phyloP scores from a whole-genome alignment of 2,113 vertebrate genomes.

The Melanostigma gelatinosum region DNA sequence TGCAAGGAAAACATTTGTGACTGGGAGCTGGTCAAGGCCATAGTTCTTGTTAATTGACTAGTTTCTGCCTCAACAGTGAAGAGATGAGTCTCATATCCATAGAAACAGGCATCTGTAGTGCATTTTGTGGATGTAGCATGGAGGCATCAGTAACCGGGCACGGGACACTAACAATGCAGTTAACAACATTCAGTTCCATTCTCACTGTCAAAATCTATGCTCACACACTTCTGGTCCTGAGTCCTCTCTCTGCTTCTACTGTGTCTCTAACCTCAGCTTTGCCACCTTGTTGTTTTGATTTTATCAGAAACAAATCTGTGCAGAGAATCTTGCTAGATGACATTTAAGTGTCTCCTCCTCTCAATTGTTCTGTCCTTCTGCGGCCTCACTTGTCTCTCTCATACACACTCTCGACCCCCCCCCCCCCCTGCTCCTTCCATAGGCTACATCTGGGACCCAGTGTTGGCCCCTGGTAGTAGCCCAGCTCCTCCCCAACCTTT shows the following conservation, averaged over 20 bases:
- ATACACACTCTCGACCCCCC: conserved; percentile 23
- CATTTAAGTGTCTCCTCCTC: conserved; percentile 31
- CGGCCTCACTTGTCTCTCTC: conserved; percentile 31
- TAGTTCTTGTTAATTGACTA: not conserved
- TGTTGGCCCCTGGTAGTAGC: conserved; percentile 33
- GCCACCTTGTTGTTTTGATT: conserved; percentile 39
- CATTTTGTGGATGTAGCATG: conserved; percentile 24
- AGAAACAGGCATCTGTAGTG: not conserved
- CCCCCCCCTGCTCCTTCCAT: conserved; percentile 50
- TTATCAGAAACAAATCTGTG: conserved; percentile 31
- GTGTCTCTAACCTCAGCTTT: not conserved
- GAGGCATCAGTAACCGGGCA: conserved; percentile 12
- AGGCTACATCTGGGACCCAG: conserved; percentile 45
- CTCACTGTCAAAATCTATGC: conserved; percentile 16
- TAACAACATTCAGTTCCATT: conserved; percentile 32
- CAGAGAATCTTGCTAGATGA: conserved; percentile 29
- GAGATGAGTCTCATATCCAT: not conserved
- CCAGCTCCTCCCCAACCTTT: conserved; percentile 66
- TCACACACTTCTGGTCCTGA: conserved; percentile 14
- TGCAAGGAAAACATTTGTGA: not conserved
- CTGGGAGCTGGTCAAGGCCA: not conserved
- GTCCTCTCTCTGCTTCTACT: conserved; percentile 19
- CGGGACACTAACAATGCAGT: conserved; percentile 28
- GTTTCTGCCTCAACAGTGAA: not conserved
- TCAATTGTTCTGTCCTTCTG: conserved; percentile 34